phyloP scores from a whole-genome alignment of 1,140 invertebrate genomes.

The Drosophila ercepeae region DNA sequence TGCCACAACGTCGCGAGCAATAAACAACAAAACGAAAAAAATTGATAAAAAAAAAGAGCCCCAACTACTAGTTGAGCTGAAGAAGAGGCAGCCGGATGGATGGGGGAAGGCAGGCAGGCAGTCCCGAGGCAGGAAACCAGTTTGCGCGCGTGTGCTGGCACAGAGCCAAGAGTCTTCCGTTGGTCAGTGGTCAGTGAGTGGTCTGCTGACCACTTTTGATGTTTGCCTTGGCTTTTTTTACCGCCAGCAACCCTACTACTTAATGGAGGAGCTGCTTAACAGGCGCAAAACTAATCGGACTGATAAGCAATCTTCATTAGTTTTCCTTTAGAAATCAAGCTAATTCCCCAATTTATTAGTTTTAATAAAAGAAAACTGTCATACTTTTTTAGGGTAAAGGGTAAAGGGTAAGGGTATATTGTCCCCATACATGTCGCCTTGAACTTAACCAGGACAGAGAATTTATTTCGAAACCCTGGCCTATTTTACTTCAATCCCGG shows the following conservation, averaged over 20 bases:
- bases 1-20: constrained; percentile 3
- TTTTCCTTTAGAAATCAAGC: too few relatives aligned
- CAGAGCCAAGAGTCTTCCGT: constrained; percentile 36
- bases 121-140: constrained; percentile 30
- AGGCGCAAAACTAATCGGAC: constrained; percentile 43
- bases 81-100: constrained; percentile 37
- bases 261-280: constrained; percentile 47
- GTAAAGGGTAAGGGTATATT: too few relatives aligned
- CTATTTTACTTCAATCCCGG: constrained; percentile 49
- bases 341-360: too few relatives aligned
- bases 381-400: too few relatives aligned
- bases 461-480: background rate
- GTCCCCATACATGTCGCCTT: constrained; percentile 9
- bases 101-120: background rate
- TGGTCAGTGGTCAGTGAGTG: constrained; percentile 47
- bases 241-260: constrained; percentile 47
- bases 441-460: constrained; percentile 17
- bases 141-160: constrained; percentile 33
- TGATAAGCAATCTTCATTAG: background rate
- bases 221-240: constrained; percentile 64
- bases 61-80: constrained; percentile 14
- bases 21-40: constrained; percentile 45
- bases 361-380: too few relatives aligned
- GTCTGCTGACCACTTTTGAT: constrained; percentile 72
- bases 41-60: background rate